These are phyloP conservation scores for Zaprionus bogoriensis DNA, from an alignment of 2,888 invertebrate species.

Conservation along the genomic window DNA sequence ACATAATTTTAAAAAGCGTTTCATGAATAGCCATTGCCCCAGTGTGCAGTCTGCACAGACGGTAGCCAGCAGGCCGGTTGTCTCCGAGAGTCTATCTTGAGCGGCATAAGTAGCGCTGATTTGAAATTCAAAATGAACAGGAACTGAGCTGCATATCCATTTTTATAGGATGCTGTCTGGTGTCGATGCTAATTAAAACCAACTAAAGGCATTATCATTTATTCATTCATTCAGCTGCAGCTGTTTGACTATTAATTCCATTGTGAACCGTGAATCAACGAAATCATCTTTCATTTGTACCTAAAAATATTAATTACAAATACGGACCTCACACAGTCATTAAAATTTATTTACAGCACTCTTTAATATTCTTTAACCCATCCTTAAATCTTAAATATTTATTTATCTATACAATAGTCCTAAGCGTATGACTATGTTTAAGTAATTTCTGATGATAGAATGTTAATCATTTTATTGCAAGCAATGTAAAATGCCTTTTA, in stretches of 20 bases:
- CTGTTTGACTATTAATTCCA: neutral
- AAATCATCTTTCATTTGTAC: neutral
- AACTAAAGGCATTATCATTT: constrained; percentile 4
- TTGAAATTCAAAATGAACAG: constrained; percentile 38
- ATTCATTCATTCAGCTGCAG: constrained; percentile 23
- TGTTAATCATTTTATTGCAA: no score
- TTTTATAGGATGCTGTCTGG: constrained; percentile 3
- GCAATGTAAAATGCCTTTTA: no score
- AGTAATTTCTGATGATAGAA: no score
- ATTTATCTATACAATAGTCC: no score
- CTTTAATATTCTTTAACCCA: no score
- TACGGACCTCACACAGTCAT: no score
- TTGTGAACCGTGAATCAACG: neutral
- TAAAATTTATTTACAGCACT: no score
- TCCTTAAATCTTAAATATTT: no score
- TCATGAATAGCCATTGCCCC: constrained; percentile 60
- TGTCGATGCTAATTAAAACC: constrained; percentile 26
- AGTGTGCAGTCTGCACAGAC: neutral
- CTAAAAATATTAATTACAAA: no score
- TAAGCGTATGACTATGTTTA: no score
- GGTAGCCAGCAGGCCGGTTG: neutral
- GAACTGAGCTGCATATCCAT: constrained; percentile 10
- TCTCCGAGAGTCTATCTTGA: neutral
- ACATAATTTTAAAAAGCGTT: constrained; percentile 70
- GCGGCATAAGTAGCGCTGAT: constrained; percentile 26